These are phyloP conservation scores for Pavo muticus DNA, from an alignment of 2,113 vertebrate genomes.

Conservation along the genomic window DNA sequence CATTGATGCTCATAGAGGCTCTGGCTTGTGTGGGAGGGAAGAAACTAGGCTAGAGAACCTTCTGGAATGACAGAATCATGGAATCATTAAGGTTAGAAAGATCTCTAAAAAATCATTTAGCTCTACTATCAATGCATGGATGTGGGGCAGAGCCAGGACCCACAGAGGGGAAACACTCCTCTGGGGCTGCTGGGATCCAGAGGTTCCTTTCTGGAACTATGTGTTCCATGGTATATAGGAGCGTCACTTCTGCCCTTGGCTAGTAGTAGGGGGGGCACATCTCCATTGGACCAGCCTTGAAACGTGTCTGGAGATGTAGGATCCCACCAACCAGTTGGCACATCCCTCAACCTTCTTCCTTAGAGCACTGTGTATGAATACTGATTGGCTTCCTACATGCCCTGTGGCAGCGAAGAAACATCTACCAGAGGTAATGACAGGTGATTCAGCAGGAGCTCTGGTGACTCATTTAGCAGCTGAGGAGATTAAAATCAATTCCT, in stretches of 20 bases:
- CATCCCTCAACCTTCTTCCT: neutral
- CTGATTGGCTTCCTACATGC: fast-evolving
- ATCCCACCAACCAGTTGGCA: neutral
- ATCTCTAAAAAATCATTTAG: too few relatives aligned
- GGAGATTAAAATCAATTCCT: constrained; percentile 19
- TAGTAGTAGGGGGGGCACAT: neutral
- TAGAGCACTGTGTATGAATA: fast-evolving
- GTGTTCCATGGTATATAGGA: neutral
- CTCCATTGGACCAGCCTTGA: neutral
- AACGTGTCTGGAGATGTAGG: neutral
- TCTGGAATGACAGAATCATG: too few relatives aligned
- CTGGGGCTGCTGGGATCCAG: too few relatives aligned
- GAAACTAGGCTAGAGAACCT: neutral
- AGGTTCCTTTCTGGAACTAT: too few relatives aligned
- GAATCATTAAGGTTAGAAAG: too few relatives aligned
- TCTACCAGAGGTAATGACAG: neutral
- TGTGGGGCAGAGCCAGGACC: neutral
- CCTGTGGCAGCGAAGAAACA: neutral
- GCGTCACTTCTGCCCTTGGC: neutral
- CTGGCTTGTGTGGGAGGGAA: neutral
- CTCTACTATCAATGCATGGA: too few relatives aligned
- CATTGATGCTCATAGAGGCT: neutral
- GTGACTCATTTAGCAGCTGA: neutral
- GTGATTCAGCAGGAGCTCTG: neutral
- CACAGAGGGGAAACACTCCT: too few relatives aligned